Evolutionary conservation across 2,113 vertebrate species (phyloP).

Genomic region (Ceyx melanurus): DNA sequence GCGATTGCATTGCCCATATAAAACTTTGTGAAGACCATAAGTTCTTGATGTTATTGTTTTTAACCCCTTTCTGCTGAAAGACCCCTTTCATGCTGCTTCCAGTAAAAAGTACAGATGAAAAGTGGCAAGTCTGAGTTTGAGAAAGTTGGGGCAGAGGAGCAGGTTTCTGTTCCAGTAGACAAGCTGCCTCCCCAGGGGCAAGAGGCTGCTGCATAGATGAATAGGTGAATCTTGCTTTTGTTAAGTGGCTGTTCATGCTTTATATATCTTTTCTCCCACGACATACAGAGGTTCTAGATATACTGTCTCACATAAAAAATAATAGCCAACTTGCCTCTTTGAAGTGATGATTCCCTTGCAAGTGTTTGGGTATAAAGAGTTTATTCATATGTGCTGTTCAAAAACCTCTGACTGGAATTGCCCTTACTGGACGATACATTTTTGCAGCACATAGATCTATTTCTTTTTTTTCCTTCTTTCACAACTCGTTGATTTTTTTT

Average conservation of each 20-base stretch:
- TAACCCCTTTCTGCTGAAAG: background rate
- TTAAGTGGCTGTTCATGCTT: background rate
- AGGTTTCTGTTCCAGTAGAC: background rate
- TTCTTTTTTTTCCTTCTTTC: background rate
- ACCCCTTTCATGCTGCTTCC: background rate
- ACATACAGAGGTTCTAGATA: background rate
- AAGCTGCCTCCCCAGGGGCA: background rate
- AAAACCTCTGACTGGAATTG: background rate
- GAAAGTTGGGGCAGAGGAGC: background rate
- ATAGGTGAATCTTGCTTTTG: background rate
- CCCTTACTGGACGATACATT: background rate
- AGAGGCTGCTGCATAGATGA: background rate
- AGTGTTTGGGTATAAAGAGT: background rate
- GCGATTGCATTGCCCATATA: background rate
- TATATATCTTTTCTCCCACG: background rate
- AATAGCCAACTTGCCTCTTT: background rate
- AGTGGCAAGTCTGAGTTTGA: background rate
- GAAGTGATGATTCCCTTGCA: background rate
- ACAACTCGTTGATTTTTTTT: background rate
- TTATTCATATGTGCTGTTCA: background rate
- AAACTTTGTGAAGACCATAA: background rate
- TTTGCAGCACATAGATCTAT: background rate
- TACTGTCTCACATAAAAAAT: background rate
- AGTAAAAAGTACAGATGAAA: background rate
- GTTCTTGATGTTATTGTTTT: background rate